Base-by-base conservation (phyloP, 1,140 invertebrate species). In the Lordiphosa stackelbergi region DNA sequence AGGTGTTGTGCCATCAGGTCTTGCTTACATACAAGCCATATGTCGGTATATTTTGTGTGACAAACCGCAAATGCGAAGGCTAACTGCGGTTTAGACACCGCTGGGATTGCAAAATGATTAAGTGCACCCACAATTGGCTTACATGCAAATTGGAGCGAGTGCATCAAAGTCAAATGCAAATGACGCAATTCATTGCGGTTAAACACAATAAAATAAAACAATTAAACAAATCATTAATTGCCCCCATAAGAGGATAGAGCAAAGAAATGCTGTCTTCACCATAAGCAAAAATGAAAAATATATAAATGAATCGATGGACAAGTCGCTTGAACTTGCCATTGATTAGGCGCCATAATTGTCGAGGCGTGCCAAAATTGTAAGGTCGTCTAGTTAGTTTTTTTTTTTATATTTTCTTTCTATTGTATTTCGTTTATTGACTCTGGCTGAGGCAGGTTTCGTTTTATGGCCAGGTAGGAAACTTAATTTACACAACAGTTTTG, bases 141-240 rank as follows among this genome's bases (percentile, higher is more conserved):
- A 70, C 41, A 70, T 70, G 58, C 66, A 70, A 70, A 70, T 70
- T 70, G 65, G 66, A 70, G 66, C 66, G 58, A 53, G 35, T 69
- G 66, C 66, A 69, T 69, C 66, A 69, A 69, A 69, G 66, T 69
- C 66, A 69, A 69, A 69, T 69, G 65, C 65, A 62, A 69, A 61
- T 69, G 66, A 69, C 65, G 66, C 53, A 69, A 69, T 51, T 62
- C 38, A 16, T 31, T 53, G 63, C 53, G 62, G 64, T 65, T 57
- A 9, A 8, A 49, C 37, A 41, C 22, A 16, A 43, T 49, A 38
- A 31, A 34, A 35, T 12, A 9, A 40, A 47, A n/a, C n/a, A n/a
- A 13, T 13, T 5, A 41, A 48, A 42, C 53, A 49, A 51, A 49
- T 60, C 40, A n/a, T 52, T 68, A 68, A 59, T 37, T 59, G 28